phyloP scores from a whole-genome alignment of 2,797 vertebrate genomes.

The Sebastes oblongus region DNA sequence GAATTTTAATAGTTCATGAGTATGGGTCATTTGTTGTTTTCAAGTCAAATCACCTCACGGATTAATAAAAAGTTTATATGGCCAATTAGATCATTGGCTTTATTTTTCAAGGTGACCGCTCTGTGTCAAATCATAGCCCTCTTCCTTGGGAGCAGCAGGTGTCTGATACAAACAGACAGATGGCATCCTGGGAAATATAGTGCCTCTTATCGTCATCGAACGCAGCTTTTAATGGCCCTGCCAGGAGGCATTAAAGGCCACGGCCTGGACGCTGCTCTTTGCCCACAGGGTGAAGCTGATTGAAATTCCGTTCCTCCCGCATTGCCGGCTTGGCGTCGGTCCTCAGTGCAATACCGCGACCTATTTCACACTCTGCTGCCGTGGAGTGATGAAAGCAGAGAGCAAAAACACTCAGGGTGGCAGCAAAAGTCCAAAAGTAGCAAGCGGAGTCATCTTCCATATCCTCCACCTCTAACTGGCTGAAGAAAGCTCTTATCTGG shows the following conservation, averaged over 20 bases:
- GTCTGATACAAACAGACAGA: conserved; percentile 26
- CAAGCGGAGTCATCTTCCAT: background rate
- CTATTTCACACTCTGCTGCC: conserved; percentile 48
- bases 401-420: conserved; percentile 12
- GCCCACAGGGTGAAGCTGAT: conserved; percentile 51
- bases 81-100: background rate
- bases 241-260: conserved; percentile 27
- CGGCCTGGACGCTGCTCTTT: conserved; percentile 23
- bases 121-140: background rate
- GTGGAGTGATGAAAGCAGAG: conserved; percentile 21
- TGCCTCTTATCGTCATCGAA: background rate
- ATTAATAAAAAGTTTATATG: background rate
- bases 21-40: background rate
- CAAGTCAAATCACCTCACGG: background rate
- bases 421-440: conserved; percentile 29
- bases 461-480: background rate
- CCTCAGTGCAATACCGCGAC: conserved; percentile 2
- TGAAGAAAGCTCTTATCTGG: background rate
- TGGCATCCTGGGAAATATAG: conserved; percentile 59
- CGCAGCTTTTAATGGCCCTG: background rate
- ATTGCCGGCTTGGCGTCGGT: background rate
- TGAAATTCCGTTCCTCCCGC: conserved; percentile 31
- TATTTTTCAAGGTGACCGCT: conserved; percentile 12
- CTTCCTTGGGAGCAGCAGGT: conserved; percentile 3
- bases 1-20: background rate